Conservation (phyloP, 2,797 vertebrate genomes). For the Luscinia luscinia region DNA sequence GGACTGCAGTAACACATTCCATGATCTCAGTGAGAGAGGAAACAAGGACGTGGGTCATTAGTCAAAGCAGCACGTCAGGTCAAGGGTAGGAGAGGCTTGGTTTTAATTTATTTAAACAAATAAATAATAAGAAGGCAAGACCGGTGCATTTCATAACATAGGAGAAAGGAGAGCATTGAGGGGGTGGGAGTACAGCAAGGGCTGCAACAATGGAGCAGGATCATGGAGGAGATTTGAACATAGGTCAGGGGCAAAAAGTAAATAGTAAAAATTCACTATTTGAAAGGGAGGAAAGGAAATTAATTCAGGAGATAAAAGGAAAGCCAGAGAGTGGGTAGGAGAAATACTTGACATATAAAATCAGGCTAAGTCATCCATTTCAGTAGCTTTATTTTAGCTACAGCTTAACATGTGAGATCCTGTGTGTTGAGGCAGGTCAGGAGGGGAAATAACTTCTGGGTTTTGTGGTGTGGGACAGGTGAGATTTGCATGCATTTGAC, state of each 20-base stretch:
- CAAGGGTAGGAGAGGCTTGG: neutral
- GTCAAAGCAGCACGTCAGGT: conserved; percentile 30
- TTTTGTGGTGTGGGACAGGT: neutral
- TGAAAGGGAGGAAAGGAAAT: neutral
- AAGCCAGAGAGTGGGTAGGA: neutral
- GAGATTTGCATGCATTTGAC: neutral
- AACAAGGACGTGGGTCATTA: conserved; percentile 6
- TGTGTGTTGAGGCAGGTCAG: neutral
- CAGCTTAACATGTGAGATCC: neutral
- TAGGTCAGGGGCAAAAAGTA: neutral
- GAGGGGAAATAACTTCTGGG: neutral
- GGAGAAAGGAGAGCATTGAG: neutral
- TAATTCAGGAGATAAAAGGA: neutral
- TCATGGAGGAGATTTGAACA: neutral
- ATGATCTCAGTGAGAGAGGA: neutral
- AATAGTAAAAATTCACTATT: neutral
- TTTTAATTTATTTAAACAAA: neutral
- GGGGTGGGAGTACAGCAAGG: neutral
- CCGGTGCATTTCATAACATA: neutral
- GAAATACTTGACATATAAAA: neutral
- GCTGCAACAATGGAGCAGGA: neutral
- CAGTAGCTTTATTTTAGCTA: neutral
- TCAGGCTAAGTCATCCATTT: neutral
- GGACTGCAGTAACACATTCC: neutral
- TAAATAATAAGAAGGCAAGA: neutral